Base-by-base conservation (phyloP, 2,797 vertebrate species). In the Cygnus olor region DNA sequence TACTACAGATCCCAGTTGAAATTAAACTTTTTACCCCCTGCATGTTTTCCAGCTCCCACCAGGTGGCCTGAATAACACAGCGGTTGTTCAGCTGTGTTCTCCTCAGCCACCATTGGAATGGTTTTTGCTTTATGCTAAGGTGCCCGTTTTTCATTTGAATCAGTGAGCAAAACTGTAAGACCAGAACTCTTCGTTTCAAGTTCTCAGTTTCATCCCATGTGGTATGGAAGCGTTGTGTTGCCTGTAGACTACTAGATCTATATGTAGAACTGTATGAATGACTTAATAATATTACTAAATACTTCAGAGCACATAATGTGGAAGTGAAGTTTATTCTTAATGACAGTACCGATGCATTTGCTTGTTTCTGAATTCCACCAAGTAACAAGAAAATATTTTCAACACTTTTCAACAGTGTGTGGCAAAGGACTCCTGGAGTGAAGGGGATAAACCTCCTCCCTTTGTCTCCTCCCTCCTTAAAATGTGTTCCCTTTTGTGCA, bases 61-160 rank as follows among this genome's bases (percentile, higher is more conserved):
- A 96, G 60, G 94, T 94, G 86, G 78, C 44, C 70, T 85, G 78
- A 93, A 45, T 90, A 96, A 90, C 74, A 68, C 38, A 77, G 74
- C 71, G 57, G 56, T 90, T 77, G 51, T 79, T 95, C 47, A 64
- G 71, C 74, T 92, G 30, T 80, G 10, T 82, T 93, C 65, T 91
- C 30, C 44, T 95, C 53, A 90, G 64, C 28, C 61, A 30, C 30
- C 44, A 34, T 68, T 68, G 66, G 47, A 74, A 71, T 65, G 20
- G 25, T 71, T 91, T 81, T 22, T 57, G 40, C 36, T 93, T 91
- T 47, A 68, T 61, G 21, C 70, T 90, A 74, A 93, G 56, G 64
- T 93, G 32, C 79, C 71, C 87, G 34, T 7, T 91, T 90, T 90
- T 87, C 42, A 34, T 47, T 84, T 72, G 28, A 71, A 82, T 86